Evolutionary conservation across 2,888 invertebrate species (phyloP), one percentile per base, ranked within the genome.

Genomic region (Pristionchus japonicus): DNA sequence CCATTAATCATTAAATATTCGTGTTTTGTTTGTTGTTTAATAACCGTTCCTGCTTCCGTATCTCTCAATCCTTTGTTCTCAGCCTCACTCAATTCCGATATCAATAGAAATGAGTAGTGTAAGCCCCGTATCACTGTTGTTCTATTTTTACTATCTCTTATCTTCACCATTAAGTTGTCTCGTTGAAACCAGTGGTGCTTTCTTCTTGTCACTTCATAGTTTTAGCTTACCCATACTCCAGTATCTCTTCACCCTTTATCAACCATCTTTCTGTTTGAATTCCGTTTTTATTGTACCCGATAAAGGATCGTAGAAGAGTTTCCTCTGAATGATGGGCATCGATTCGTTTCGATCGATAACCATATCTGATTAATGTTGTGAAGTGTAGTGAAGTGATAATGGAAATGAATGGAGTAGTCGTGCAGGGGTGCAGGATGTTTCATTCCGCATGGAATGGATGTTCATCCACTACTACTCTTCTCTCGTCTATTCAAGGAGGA

Each of bases 91-190:
- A 49, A 49, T 83, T 49, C 83, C 31, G 37, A 49, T 83, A 49
- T 83, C 82, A 77, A 34, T 77, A 77, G 77, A 77, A n/a, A 77
- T 77, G 43, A 77, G 77, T 77, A 77, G 77, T 17, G 77, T 47
- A 77, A 1, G 23, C 47, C 77, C 47, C 77, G 43, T 43, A 77
- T 77, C 43, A 43, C n/a, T 77, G 43, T 77, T 40, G 43, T 77
- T 40, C 43, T 77, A 13, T 40, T 43, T 43, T 40, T 43, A 13
- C 27, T 27, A 40, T 77, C 47, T 77, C 13, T 27, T 17, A 77
- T 77, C n/a, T n/a, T 27, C 77, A 47, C 77, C 37, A 47, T 77
- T n/a, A 17, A n/a, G 17, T 77, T 43, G 40, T 15, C 27, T 34
- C 37, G 11, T 70, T n/a, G 7, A 40, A 47, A 23, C 27, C 9